A percentile compares a stretch with the other conserved stretches of the same genome.
phyloP scores from a whole-genome alignment of 2,113 vertebrate genomes.

The Patagioenas fasciata region DNA sequence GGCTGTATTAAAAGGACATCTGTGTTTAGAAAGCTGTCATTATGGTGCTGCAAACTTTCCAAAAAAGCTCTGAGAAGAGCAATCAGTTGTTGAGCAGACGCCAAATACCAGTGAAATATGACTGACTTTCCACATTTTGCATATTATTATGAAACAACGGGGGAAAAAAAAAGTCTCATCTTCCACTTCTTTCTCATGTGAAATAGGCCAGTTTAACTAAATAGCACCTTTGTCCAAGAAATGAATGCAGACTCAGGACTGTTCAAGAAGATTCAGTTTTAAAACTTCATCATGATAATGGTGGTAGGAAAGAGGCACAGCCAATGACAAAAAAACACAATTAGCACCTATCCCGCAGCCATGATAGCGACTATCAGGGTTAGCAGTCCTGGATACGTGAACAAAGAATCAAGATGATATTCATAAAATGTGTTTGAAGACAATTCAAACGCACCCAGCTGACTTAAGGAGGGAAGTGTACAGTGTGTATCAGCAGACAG shows the following conservation, averaged over 20 bases:
- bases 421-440: background rate
- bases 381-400: background rate
- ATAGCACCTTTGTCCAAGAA: background rate
- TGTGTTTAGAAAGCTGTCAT: slow-evolving; percentile 71
- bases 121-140: slow-evolving; percentile 56
- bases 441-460: background rate
- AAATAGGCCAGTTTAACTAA: background rate
- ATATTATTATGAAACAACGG: slow-evolving; percentile 20
- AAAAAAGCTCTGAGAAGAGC: slow-evolving; percentile 62
- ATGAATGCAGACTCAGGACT: background rate
- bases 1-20: slow-evolving; percentile 59
- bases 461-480: too few relatives aligned
- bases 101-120: slow-evolving; percentile 46
- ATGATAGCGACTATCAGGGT: accelerated
- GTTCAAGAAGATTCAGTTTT: background rate
- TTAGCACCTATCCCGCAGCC: background rate
- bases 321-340: background rate
- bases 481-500: background rate
- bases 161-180: background rate
- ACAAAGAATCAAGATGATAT: background rate
- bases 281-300: background rate
- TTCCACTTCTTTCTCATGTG: background rate
- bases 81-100: slow-evolving; percentile 43
- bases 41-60: slow-evolving; percentile 59
- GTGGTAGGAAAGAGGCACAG: background rate